Evolutionary conservation across 2,888 invertebrate species (phyloP), one percentile per base, ranked within the genome.

Genomic region (Scaptomyza parva): DNA sequence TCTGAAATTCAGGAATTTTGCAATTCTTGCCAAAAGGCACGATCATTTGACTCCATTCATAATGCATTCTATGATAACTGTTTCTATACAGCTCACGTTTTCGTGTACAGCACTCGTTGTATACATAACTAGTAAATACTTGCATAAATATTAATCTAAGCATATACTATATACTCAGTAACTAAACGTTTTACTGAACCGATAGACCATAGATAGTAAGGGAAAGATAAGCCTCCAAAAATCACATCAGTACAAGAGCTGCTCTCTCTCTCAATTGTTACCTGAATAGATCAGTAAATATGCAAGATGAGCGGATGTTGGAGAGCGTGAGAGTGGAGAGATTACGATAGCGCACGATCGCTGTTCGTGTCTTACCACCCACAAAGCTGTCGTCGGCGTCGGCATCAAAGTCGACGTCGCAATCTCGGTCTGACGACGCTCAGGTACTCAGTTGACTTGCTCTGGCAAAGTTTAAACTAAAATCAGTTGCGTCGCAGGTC

Each of bases 401-500:
- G 39, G 17, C 48, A 55, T 57, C 57, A 40, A n/a, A 41, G 61
- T 35, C 37, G 28, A 24, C 66, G 40, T 12, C 55, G 28, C 9
- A 57, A 54, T 60, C 60, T 59, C 52, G 53, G 18, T 47, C 48
- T 52, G 67, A 67, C n/a, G 45, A 28, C n/a, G n/a, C 50, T 26
- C 45, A 61, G 59, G 43, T 61, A 58, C 58, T 43, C 57, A 83
- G 85, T 68, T 51, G 62, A 85, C 53, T 52, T 88, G 70, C 59
- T 72, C 75, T 60, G 72, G 64, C 72, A 64, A 57, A 63, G 67
- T 44, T 62, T 53, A 52, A 52, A 55, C 55, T 45, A 8, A 64
- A 83, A 74, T 72, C 88, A 86, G 86, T 86, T 88, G 58, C 65
- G 60, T 62, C 70, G 65, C 78, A 76, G 70, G 67, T 76, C 76